Base-by-base conservation (phyloP, 2,113 vertebrate species). In the Halichoerus grypus region DNA sequence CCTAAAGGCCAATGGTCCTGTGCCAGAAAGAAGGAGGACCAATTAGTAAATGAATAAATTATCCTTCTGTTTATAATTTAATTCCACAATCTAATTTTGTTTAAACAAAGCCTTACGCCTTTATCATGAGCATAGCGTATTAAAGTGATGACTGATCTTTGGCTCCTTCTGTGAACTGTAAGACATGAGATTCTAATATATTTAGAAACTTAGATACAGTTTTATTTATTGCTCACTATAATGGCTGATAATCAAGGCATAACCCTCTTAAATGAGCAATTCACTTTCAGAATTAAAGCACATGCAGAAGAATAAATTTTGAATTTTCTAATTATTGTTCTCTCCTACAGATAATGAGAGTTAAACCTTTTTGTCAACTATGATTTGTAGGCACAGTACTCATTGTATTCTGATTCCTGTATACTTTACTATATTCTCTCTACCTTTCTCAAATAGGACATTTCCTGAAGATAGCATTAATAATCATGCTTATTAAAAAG, bases 51-150 rank as follows among this genome's bases (percentile, higher is more conserved):
- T 51, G 26, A 86, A 88, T 92, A 28, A 95, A 69, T 57, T 94
- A 93, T 51, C 5, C 7, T 83, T 89, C 51, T 84, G 26, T 94
- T 94, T 96, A n/a, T 81, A 92, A 86, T 88, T 77, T 63, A 89
- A 86, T 94, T 87, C 57, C 14, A 46, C 7, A 57, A 76, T 77
- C 49, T 90, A 92, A 84, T 90, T 86, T 92, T 96, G 61, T 83
- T 96, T 93, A 95, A 95, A 95, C 49, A 83, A 98, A 94, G 67
- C 15, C 63, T 79, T 84, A 49, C 4, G 5, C 21, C 53, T 95
- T 95, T 80, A 61, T 94, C 42, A 59, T 88, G 69, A 95, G 18
- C 7, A 19, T 28, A 80, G 26, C 33, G 3, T 46, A 59, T 82
- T 94, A 88, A 94, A 81, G 19, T 55, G 8, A 88, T 49, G n/a